Evolutionary conservation across 1,140 invertebrate genomes (phyloP), one percentile per base, ranked within the genome.

Genomic region (Brachystomella parvula): DNA sequence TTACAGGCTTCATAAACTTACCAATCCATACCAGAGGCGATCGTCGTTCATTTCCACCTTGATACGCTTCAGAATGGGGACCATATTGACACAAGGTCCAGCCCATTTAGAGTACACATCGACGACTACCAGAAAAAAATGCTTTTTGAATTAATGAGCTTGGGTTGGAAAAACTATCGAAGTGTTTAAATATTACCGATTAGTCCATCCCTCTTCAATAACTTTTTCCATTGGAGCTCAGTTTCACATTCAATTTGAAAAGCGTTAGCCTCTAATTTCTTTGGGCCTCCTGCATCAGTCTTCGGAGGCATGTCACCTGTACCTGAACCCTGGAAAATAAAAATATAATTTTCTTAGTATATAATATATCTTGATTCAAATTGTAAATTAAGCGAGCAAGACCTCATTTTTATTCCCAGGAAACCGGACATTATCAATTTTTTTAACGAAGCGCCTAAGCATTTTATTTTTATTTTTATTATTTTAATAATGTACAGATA

Each of bases 41-140:
- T 92, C 89, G 61, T 90, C 90, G 15, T 89, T 89, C 1, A 90
- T 76, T 80, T 95, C 92, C 76, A 94, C 85, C 77, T 94, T 94
- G 47, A 95, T 81, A 78, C 92, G 90, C 72, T 90, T 90, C 66
- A 96, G 81, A 76, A 86, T 90, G 67, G 87, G 88, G 29, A 90
- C 82, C 88, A 95, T 90, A 30, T 87, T 90, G 63, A 85, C 79
- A 74, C 92, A 94, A 0, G 92, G 91, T 6, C 92, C 92, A 75
- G 89, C 90, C 92, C 92, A 95, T 67, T 92, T 89, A n/a, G 91
- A 88, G 78, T 91, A 95, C 30, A 94, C 83, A 76, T 96, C 92
- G 26, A 92, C 82, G 67, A 95, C 91, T 93, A 75, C 47, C 77
- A 75, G 62, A 65, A 69, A 70, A 71, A 59, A 66, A 65, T n/a